phyloP scores from a whole-genome alignment of 2,113 vertebrate genomes.

The Ophthalmolycus amberensis region DNA sequence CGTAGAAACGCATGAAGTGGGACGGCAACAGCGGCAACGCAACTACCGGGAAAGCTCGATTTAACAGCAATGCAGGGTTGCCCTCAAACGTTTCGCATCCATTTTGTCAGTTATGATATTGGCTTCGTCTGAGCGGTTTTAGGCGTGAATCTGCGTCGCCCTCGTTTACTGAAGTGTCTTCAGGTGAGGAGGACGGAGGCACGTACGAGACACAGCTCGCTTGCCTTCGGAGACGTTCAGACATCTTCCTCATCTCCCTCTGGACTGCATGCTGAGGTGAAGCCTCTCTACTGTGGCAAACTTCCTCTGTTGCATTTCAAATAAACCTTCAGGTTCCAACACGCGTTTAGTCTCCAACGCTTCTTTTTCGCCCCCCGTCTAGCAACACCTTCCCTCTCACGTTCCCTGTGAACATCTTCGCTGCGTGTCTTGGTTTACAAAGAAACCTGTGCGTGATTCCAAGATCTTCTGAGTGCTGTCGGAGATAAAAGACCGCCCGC shows the following conservation, averaged over 20 bases:
- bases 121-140: slow-evolving; percentile 23
- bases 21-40: slow-evolving; percentile 39
- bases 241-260: slow-evolving; percentile 22
- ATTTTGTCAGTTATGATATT: slow-evolving; percentile 14
- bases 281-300: not conserved
- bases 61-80: slow-evolving; percentile 36
- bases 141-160: slow-evolving; percentile 19
- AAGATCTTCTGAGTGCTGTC: slow-evolving; percentile 46
- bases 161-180: slow-evolving; percentile 16
- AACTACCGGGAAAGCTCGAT: slow-evolving; percentile 17
- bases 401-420: slow-evolving; percentile 29
- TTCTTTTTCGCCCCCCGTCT: not conserved
- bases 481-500: slow-evolving; percentile 32
- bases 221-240: slow-evolving; percentile 19
- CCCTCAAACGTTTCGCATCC: not conserved
- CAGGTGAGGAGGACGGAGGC: slow-evolving; percentile 64
- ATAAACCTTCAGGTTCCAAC: too few species aligned
- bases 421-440: slow-evolving; percentile 43
- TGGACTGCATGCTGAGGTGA: slow-evolving; percentile 2
- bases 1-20: slow-evolving; percentile 43
- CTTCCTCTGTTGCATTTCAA: not conserved
- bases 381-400: not conserved
- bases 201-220: slow-evolving; percentile 56
- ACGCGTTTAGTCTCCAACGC: too few species aligned
- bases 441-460: slow-evolving; percentile 71